These are phyloP conservation scores for Argya squamiceps DNA, from an alignment of 2,797 vertebrate genomes.

Conservation along the genomic window DNA sequence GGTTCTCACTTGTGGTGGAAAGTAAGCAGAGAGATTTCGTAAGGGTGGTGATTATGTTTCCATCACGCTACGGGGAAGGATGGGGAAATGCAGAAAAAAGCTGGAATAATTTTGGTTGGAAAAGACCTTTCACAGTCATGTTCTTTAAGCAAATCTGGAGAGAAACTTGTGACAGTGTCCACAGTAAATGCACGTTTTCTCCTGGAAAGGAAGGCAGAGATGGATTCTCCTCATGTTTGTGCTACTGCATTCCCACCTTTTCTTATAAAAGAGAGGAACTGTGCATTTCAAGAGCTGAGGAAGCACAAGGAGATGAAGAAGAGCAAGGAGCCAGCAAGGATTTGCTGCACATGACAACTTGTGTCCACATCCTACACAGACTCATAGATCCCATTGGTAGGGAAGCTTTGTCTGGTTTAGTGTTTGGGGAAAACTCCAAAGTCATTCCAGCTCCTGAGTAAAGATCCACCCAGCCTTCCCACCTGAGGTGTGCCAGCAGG, in stretches of 20 bases:
- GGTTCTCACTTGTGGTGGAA: neutral
- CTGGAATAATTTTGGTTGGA: neutral
- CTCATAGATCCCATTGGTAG: neutral
- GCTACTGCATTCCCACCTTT: neutral
- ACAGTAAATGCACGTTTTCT: neutral
- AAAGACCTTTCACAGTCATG: neutral
- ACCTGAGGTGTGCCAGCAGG: neutral
- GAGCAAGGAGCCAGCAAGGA: neutral
- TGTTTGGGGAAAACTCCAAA: neutral
- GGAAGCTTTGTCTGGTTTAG: neutral
- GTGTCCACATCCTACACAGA: neutral
- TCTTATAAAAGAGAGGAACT: neutral
- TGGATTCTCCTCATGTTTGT: accelerated
- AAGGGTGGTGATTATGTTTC: neutral
- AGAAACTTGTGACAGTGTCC: neutral
- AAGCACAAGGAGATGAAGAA: neutral
- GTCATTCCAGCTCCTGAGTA: neutral
- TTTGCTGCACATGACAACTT: neutral
- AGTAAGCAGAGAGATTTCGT: neutral
- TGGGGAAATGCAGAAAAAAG: neutral
- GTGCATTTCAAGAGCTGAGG: neutral
- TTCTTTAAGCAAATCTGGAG: neutral
- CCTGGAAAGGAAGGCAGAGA: neutral
- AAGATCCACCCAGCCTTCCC: neutral
- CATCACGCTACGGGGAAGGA: neutral